Base-by-base conservation (phyloP, 2,888 invertebrate genomes). In the Eledone cirrhosa region DNA sequence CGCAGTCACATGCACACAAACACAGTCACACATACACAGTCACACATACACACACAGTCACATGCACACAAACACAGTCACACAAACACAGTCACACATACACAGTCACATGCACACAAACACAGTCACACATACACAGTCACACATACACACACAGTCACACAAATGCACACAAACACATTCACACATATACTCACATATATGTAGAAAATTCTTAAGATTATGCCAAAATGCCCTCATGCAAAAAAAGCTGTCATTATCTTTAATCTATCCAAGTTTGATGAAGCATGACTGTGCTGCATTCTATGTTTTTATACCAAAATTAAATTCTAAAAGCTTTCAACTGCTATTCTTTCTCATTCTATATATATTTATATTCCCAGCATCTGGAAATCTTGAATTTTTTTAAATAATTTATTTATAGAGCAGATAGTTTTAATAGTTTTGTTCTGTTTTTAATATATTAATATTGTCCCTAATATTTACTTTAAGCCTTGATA, bases 241-340 rank as follows among this genome's bases (percentile, higher is more conserved):
- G 41, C 72, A 72, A 16, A 72, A 67, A 72, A n/a, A 41, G 29
- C 72, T 72, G 72, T 72, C 72, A 72, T 33, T 72, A 72, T 24
- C 29, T 72, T 72, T 14, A 72, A 72, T 41, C 41, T 41, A 41
- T 22, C 13, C 22, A 33, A 19, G 41, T 72, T 31, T 41, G 72
- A 72, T 72, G n/a, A 72, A 72, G 72, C 41, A 24, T 72, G 33
- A 5, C 7, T 33, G 41, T 41, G 5, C 41, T 41, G 41, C 5
- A 41, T 41, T 41, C 41, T 41, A 1, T 41, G 41, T 41, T 41
- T 41, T 41, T 41, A 41, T 41, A 41, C 41, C 11, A 41, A 41
- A 41, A 41, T 41, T 41, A 41, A 41, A 41, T 41, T 41, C 41
- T 41, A 3, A 41, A 41, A 41, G 41, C 41, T 41, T 41, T 41